Percentiles rank a stretch among this genome's conserved stretches.
Evolutionary conservation across 1,140 invertebrate species (phyloP).

Genomic region (Platyscapa corneri): DNA sequence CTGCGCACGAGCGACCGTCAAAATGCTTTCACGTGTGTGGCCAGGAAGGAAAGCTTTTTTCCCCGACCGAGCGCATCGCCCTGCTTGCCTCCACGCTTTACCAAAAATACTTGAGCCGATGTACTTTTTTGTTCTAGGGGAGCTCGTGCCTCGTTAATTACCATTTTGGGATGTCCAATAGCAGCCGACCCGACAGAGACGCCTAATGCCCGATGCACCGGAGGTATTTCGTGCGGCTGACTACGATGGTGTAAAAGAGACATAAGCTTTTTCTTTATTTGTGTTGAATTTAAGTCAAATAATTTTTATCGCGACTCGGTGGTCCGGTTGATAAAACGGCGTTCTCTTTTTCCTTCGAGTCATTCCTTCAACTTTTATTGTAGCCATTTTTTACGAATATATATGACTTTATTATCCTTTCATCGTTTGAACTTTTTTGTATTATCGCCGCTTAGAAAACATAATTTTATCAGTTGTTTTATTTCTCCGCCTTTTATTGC

Average conservation of each 20-base stretch:
- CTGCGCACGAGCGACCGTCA: not conserved
- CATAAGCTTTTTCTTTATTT: not conserved
- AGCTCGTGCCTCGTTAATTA: not conserved
- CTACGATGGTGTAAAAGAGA: not conserved
- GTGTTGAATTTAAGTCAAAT: not conserved
- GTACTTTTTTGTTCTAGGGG: not conserved
- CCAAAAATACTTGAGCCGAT: not conserved
- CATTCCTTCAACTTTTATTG: not conserved
- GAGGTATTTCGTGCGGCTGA: not conserved
- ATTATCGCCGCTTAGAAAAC: not conserved
- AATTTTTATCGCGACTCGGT: not conserved
- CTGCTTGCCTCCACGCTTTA: not conserved
- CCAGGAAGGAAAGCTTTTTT: not conserved
- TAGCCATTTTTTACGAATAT: not conserved
- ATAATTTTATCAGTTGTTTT: not conserved
- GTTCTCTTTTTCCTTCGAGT: not conserved
- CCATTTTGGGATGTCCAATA: not conserved
- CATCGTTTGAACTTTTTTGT: no score
- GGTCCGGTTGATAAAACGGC: not conserved
- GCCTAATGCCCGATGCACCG: not conserved
- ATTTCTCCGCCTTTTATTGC: not conserved
- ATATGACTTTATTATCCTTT: not conserved
- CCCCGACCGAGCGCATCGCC: no score
- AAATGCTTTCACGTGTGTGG: slow-evolving; percentile 1
- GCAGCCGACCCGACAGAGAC: not conserved